Evolutionary conservation across 2,797 vertebrate genomes (phyloP).

Genomic region (Lepidocolaptes lacrymiger): DNA sequence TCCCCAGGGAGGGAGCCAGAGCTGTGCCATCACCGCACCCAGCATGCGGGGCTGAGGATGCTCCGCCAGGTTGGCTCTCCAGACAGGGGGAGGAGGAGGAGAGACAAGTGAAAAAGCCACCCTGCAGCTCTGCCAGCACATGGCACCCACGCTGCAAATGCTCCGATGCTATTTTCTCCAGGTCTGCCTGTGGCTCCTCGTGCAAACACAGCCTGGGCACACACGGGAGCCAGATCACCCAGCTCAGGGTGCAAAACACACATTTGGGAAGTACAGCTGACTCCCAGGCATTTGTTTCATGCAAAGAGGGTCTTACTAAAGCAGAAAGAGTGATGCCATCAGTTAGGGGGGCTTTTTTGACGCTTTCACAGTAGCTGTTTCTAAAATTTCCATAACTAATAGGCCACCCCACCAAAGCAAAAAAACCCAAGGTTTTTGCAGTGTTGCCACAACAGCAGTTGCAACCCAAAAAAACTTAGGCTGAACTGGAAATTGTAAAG

Average conservation of each 20-base stretch:
- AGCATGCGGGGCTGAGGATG: fast-evolving
- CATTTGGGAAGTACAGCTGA: background rate
- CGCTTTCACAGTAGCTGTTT: background rate
- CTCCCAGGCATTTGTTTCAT: background rate
- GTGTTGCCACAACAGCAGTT: background rate
- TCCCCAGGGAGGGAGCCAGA: fast-evolving
- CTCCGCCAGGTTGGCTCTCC: background rate
- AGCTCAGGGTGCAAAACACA: background rate
- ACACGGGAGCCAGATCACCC: fast-evolving
- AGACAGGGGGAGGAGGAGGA: background rate
- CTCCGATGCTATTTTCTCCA: background rate
- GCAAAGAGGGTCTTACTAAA: background rate
- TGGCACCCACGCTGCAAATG: background rate
- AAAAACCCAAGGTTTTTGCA: background rate
- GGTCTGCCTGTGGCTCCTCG: background rate
- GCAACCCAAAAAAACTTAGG: background rate
- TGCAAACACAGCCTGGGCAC: background rate
- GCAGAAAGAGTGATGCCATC: background rate
- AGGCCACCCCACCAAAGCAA: background rate
- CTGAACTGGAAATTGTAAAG: background rate
- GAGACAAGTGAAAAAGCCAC: background rate
- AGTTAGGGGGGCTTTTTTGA: background rate
- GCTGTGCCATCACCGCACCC: background rate
- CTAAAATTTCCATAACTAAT: background rate
- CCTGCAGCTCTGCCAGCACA: background rate